Base-by-base conservation (phyloP, 2,888 invertebrate species). In the Phlogophora meticulosa region DNA sequence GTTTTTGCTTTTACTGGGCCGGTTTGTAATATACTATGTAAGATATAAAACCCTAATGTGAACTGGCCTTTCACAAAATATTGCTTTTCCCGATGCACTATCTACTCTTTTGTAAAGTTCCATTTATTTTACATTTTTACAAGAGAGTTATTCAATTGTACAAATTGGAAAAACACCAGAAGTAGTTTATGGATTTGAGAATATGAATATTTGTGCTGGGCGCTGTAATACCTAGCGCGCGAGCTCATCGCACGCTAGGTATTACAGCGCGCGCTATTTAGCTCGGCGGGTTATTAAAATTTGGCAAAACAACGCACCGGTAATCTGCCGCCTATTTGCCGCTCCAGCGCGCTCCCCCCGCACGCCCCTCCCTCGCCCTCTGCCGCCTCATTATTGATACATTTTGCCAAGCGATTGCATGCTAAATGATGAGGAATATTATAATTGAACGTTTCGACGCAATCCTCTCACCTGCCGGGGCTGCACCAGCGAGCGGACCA, bases 241-340 rank as follows among this genome's bases (percentile, higher is more conserved):
- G 28, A 4, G 34, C 9, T 7, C 4, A n/a, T 10, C 13, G 42
- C 20, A 15, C 45, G 22, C 17, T 49, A 10, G 34, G 58, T 57
- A 42, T 17, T 42, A 24, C 36, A 42, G 43, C 7, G 38, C 43
- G 42, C 43, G 46, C 43, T 53, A 55, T 46, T 49, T 57, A 69
- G 68, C 55, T 63, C 57, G n/a, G 65, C 49, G 40, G 61, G 66
- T 79, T 73, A 76, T 79, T 82, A 73, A 72, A 79, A 73, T 68
- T 72, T 65, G 67, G 72, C 71, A 67, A 72, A 78, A 78, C 71
- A 75, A 52, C 69, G 58, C 68, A 58, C 60, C 40, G 51, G 63
- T 77, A 80, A 82, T 82, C 69, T 73, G 83, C 17, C 56, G 60
- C 70, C 82, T 72, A 82, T 81, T 82, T 76, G 64, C 81, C 75